Evolutionary conservation across 2,797 vertebrate species (phyloP).

Genomic region (Salarias fasciatus): DNA sequence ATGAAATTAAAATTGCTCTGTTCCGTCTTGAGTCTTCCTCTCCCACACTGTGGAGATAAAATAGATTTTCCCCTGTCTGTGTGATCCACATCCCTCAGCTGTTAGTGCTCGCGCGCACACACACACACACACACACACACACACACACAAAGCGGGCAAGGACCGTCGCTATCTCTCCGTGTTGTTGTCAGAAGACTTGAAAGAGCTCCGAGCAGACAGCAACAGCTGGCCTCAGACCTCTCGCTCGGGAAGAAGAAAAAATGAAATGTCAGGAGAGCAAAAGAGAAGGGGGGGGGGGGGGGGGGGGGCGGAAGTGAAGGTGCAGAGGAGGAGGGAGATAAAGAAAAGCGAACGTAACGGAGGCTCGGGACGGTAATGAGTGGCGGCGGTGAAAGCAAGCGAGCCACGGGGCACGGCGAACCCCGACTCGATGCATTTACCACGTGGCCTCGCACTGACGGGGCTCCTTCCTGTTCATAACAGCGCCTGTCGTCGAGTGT

Average conservation of each 20-base stretch:
- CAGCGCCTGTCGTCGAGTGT: slow-evolving; percentile 21
- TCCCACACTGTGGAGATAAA: slow-evolving; percentile 8
- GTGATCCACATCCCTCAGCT: slow-evolving; percentile 22
- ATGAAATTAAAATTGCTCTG: neutral
- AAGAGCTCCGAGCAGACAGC: slow-evolving; percentile 58
- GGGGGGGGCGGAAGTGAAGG: slow-evolving; percentile 4
- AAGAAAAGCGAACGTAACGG: slow-evolving; percentile 20
- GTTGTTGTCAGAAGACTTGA: slow-evolving; percentile 50
- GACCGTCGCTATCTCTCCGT: slow-evolving; percentile 22
- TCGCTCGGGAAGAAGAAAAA: slow-evolving; percentile 9
- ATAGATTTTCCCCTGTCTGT: slow-evolving; percentile 3
- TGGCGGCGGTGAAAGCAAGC: slow-evolving; percentile 43
- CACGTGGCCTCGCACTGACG: neutral
- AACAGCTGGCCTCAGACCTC: slow-evolving; percentile 61
- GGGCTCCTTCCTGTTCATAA: slow-evolving; percentile 11
- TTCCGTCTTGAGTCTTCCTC: neutral
- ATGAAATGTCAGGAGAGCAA: slow-evolving; percentile 26
- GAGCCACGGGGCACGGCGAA: no score
- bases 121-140: neutral
- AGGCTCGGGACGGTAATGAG: slow-evolving; percentile 18
- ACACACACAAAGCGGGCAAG: slow-evolving; percentile 11
- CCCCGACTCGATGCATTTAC: slow-evolving; percentile 16
- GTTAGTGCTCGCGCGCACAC: slow-evolving; percentile 14
- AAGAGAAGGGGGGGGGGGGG: slow-evolving; percentile 8
- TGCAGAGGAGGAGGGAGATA: slow-evolving; percentile 32